phyloP scores from a whole-genome alignment of 1,140 invertebrate genomes.

The Trichomalopsis sarcophagae region DNA sequence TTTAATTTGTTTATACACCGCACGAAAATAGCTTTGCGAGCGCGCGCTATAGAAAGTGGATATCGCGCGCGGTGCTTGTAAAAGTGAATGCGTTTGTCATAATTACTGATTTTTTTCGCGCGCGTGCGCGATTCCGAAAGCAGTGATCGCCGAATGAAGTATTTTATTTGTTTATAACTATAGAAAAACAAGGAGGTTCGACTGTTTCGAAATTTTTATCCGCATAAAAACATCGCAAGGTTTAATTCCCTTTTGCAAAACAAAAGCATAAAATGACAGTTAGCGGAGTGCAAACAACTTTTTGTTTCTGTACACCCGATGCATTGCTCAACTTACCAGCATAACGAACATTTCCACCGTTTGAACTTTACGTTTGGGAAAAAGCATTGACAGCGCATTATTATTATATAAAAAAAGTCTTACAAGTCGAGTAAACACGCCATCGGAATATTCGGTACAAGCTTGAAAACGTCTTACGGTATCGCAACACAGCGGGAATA shows the following conservation, averaged over 20 bases:
- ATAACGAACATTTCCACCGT: background rate
- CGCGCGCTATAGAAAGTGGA: too few relatives aligned
- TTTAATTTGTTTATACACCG: background rate
- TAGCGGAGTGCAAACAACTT: background rate
- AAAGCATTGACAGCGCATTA: background rate
- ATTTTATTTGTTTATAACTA: too few relatives aligned
- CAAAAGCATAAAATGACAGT: background rate
- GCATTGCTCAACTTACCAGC: background rate
- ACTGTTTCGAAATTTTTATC: too few relatives aligned
- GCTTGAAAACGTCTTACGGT: too few relatives aligned
- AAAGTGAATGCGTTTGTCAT: background rate
- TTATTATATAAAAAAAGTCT: too few relatives aligned
- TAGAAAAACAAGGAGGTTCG: too few relatives aligned
- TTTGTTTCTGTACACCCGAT: background rate
- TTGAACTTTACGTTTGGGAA: background rate
- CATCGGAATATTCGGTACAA: too few relatives aligned
- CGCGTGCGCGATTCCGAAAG: background rate
- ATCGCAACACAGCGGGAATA: background rate
- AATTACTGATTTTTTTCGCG: background rate
- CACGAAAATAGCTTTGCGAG: background rate
- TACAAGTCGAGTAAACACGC: too few relatives aligned
- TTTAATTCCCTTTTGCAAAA: constrained; percentile 7
- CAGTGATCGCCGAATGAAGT: background rate
- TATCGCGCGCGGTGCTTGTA: background rate
- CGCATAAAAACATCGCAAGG: too few relatives aligned